Percentiles rank a stretch among this genome's conserved stretches.
These are phyloP conservation scores for Stichopus chloronotus DNA, from an alignment of 35 echinoderm and acorn worm genomes.

Conservation along the genomic window DNA sequence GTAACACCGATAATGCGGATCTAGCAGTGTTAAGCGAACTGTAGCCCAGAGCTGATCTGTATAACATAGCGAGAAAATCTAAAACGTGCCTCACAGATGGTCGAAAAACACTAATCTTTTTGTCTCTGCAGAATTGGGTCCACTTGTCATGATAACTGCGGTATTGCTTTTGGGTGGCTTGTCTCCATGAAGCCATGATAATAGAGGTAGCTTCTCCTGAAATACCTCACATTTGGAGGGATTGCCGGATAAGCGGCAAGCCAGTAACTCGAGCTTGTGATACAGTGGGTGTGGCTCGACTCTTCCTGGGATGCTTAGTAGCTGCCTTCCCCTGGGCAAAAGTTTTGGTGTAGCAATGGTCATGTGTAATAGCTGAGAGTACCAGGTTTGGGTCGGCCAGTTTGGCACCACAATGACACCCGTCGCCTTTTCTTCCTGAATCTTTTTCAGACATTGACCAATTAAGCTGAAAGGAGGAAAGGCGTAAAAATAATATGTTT, in stretches of 20 bases:
- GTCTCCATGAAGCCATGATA: constrained; percentile 44
- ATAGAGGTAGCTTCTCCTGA: constrained; percentile 27
- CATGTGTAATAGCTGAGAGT: no score
- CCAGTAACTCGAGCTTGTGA: constrained; percentile 18
- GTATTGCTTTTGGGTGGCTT: neutral
- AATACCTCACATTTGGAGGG: constrained; percentile 7
- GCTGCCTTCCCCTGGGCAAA: no score
- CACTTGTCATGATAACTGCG: neutral
- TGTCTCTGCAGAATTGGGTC: neutral
- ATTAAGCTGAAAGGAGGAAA: no score
- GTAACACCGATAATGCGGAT: constrained; percentile 1
- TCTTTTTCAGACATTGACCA: no score
- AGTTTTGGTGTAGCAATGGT: no score
- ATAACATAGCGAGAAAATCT: no score
- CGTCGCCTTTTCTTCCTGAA: no score
- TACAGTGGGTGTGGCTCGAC: constrained; percentile 33
- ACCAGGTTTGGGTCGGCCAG: no score
- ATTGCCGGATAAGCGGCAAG: constrained; percentile 41
- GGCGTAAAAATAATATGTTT: no score
- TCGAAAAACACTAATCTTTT: neutral
- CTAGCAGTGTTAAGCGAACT: neutral
- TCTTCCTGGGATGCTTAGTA: constrained; percentile 3
- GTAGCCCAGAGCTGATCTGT: neutral
- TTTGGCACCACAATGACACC: no score
- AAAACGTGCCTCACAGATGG: constrained; percentile 5